Conservation (phyloP, 1,140 invertebrate genomes). For the Drosophila nannoptera region DNA sequence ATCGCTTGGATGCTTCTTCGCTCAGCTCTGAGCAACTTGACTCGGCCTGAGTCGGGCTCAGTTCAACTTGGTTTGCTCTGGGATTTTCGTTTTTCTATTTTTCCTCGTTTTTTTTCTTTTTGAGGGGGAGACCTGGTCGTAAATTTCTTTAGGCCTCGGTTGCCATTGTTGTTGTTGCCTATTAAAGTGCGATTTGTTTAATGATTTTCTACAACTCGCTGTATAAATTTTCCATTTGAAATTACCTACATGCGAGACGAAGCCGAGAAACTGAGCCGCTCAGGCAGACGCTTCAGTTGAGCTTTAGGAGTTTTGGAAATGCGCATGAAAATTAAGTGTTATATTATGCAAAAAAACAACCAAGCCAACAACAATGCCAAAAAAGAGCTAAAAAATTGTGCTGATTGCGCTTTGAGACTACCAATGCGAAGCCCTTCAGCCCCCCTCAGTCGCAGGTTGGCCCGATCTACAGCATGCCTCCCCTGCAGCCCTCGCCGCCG, state of each 20-base stretch:
- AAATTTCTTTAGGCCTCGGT: slow-evolving; percentile 63
- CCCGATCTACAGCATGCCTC: not conserved
- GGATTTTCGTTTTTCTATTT: slow-evolving; percentile 23
- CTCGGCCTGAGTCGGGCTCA: slow-evolving; percentile 21
- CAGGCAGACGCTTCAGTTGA: slow-evolving; percentile 27
- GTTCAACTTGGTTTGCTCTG: slow-evolving; percentile 53
- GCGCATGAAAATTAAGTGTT: slow-evolving; percentile 77
- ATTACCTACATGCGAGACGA: slow-evolving; percentile 63
- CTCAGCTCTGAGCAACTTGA: slow-evolving; percentile 34
- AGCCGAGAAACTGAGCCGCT: slow-evolving; percentile 17
- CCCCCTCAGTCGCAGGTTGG: not conserved
- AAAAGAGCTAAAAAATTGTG: slow-evolving; percentile 26
- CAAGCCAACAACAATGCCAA: slow-evolving; percentile 2
- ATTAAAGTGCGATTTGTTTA: slow-evolving; percentile 79
- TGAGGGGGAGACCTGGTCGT: slow-evolving; percentile 47
- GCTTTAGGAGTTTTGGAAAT: slow-evolving; percentile 62
- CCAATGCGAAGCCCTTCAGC: slow-evolving; percentile 9
- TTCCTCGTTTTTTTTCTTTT: slow-evolving; percentile 27
- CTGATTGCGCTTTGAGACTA: slow-evolving; percentile 59
- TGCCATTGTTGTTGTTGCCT: slow-evolving; percentile 58
- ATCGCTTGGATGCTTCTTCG: slow-evolving; percentile 69
- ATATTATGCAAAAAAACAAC: slow-evolving; percentile 68
- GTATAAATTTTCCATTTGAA: slow-evolving; percentile 76
- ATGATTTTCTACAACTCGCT: slow-evolving; percentile 75
- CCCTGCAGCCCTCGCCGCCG: not conserved